Evolutionary conservation across 92 coral and sea anemone genomes (phyloP).

Genomic region (Phymanthus crucifer): DNA sequence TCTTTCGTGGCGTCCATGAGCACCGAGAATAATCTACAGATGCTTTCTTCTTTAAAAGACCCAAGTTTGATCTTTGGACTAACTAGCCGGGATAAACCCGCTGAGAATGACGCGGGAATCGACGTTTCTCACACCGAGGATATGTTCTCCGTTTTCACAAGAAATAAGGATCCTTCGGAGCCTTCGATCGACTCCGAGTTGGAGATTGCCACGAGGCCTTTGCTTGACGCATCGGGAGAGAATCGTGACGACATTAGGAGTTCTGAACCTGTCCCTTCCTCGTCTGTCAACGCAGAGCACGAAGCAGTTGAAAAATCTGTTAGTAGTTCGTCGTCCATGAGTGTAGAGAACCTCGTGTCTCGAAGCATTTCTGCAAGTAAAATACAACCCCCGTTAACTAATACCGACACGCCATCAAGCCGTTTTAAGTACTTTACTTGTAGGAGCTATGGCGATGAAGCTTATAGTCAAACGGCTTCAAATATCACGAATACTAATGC

Average conservation of each 20-base stretch:
- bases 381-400: conserved; percentile 70
- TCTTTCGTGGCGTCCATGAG: conserved; percentile 19
- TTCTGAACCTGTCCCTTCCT: background rate
- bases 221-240: background rate
- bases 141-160: background rate
- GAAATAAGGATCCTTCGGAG: background rate
- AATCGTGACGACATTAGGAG: background rate
- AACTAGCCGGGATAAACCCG: conserved; percentile 6
- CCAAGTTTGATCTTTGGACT: conserved; percentile 38
- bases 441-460: conserved; percentile 80
- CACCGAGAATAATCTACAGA: conserved; percentile 36
- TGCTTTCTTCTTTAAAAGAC: conserved; percentile 42
- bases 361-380: conserved; percentile 78
- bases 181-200: background rate
- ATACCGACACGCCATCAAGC: conserved; percentile 75
- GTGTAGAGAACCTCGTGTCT: conserved; percentile 70
- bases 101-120: background rate
- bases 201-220: background rate
- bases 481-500: conserved; percentile 37
- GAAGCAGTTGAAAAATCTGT: background rate
- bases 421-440: conserved; percentile 73
- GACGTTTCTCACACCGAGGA: background rate
- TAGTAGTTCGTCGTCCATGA: conserved; percentile 32
- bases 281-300: background rate
- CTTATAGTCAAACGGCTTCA: conserved; percentile 45